Base-by-base conservation (phyloP, 30 jellyfish, hydroid and myxozoan species). In the Turritopsis rubra region DNA sequence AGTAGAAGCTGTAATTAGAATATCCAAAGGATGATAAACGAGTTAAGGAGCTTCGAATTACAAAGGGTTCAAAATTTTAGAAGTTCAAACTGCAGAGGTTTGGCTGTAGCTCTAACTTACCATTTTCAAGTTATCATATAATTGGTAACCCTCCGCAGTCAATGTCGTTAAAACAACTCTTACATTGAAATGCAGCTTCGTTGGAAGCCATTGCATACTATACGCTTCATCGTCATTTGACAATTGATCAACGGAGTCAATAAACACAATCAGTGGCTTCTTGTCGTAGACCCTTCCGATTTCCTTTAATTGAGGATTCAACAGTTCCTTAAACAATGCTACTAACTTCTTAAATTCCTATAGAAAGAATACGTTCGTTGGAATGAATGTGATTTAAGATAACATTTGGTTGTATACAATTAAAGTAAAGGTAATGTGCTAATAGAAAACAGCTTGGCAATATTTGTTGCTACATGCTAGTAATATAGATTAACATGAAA, bases 181-280 rank as follows among this genome's bases (percentile, higher is more conserved):
- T 1, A 74, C 83, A 29, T 74, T 24, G 4, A 1, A 1, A 4
- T 16, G 9, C n/a, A 74, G 53, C 28, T 29, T 25, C n/a, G 26
- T 29, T 74, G 83, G 83, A 5, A 74, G 31, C 83, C 83, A 74
- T 23, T 74, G 83, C 65, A 74, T 25, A 7, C 7, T 21, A 9
- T 74, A 29, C 4, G 83, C 66, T 23, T 18, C 31, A 21, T 74
- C 27, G 8, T 29, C 65, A n/a, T 13, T 23, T 4, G 65, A 26
- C n/a, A 74, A 29, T 18, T 74, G 83, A 19, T 74, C 83, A 23
- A 74, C 13, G 4, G 83, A 74, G n/a, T 74, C 83, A 21, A 74
- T 21, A 8, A 74, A 25, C 8, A 74, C 9, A 24, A 74, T 30
- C n/a, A n/a, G n/a, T n/a, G n/a, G n/a, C n/a, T n/a, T n/a, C n/a